Base-by-base conservation (phyloP, 2,888 invertebrate genomes). In the Cryptosula pallasiana region DNA sequence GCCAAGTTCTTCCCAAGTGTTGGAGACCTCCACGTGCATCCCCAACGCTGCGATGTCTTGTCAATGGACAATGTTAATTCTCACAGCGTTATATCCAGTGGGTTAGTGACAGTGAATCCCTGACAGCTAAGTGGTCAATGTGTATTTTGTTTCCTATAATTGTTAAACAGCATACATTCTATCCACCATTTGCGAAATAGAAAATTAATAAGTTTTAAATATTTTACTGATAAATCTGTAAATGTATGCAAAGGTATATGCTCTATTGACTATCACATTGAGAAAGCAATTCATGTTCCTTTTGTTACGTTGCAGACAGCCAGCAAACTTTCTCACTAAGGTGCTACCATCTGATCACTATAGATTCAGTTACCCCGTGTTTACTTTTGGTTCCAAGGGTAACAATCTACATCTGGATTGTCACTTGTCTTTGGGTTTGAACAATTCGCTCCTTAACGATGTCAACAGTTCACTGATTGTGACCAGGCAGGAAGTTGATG, bases 281-380 rank as follows among this genome's bases (percentile, higher is more conserved):
- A n/a, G n/a, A n/a, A n/a, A n/a, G n/a, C n/a, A n/a, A n/a, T n/a
- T n/a, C n/a, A n/a, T n/a, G n/a, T n/a, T n/a, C n/a, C n/a, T n/a
- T n/a, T n/a, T n/a, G n/a, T 20, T 25, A 5, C n/a, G 23, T 57
- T 57, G 20, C 23, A 57, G 57, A n/a, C 57, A 23, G n/a, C n/a
- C 57, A 13, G 32, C 32, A 16, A 63, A 27, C 29, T 63, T 63
- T 32, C 63, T 63, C 32, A 63, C 63, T 9, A 63, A 2, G 2
- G 25, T 63, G 32, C 32, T 63, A 16, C 34, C 63, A 27, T 63
- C 63, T 9, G 3, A 27, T 27, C 32, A 63, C 29, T 32, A 29
- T 32, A 63, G 63, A 34, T 63, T 63, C 32, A 63, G 63, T n/a
- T 63, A 63, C 34, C 63, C 63, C 3, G 63, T 63, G 5, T 63